phyloP scores from a whole-genome alignment of 92 coral and sea anemone genomes.

The Parazoanthus swiftii region DNA sequence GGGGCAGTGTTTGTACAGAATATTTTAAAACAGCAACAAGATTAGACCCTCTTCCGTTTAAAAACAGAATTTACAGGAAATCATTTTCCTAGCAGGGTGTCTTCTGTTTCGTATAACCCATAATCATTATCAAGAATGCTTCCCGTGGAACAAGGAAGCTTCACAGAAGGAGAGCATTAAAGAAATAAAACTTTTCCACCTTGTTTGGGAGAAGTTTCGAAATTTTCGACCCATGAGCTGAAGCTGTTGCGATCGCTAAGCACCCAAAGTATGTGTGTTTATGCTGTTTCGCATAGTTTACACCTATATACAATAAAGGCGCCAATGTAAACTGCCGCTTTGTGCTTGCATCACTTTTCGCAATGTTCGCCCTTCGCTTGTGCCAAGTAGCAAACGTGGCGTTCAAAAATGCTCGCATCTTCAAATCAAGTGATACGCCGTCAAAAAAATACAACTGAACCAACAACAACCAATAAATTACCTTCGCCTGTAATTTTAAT shows the following conservation, averaged over 20 bases:
- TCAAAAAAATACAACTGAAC: conserved; percentile 57
- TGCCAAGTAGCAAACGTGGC: conserved; percentile 30
- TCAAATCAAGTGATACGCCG: conserved; percentile 32
- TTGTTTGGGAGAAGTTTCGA: conserved; percentile 33
- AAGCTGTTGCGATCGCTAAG: conserved; percentile 49
- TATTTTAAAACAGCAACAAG: conserved; percentile 66
- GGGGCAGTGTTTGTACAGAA: conserved; percentile 55
- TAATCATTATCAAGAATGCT: conserved; percentile 72
- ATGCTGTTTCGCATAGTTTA: conserved; percentile 74
- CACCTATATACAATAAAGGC: conserved; percentile 76
- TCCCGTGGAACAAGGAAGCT: conserved; percentile 46
- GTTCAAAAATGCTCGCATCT: conserved; percentile 49
- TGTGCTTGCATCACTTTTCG: conserved; percentile 40
- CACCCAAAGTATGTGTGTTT: conserved; percentile 73
- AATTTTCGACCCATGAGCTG: conserved; percentile 40
- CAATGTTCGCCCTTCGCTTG: conserved; percentile 6
- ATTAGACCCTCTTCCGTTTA: conserved; percentile 88
- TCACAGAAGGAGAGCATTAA: conserved; percentile 30
- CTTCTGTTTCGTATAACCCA: conserved; percentile 76
- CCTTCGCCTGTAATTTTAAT: conserved; percentile 85
- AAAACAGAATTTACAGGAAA: conserved; percentile 83
- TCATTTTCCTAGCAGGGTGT: conserved; percentile 93
- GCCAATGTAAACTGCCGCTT: conserved; percentile 51
- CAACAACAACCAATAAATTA: conserved; percentile 71
- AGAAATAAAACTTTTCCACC: conserved; percentile 15